phyloP scores from a whole-genome alignment of 35 echinoderm and acorn worm species.

The Apostichopus japonicus region DNA sequence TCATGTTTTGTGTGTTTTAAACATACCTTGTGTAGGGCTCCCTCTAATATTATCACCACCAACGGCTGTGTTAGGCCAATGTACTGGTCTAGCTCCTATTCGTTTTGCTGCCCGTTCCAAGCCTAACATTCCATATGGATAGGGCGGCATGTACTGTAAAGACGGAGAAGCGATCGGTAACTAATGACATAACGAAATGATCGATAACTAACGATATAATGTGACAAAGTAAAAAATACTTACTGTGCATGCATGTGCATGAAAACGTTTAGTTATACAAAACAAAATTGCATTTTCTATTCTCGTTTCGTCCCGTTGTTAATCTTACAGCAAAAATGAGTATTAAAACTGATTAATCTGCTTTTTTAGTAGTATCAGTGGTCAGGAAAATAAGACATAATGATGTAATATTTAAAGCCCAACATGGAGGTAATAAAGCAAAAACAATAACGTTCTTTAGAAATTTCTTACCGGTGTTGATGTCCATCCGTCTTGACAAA shows the following conservation, averaged over 20 bases:
- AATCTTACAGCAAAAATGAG: no score
- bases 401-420: no score
- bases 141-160: background rate
- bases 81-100: background rate
- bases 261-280: background rate
- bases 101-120: background rate
- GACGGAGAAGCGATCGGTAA: background rate
- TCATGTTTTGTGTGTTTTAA: no score
- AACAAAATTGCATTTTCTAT: no score
- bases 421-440: no score
- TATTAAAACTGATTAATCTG: no score
- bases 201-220: no score
- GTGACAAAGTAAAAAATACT: no score
- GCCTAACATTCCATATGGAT: background rate
- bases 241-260: background rate
- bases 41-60: background rate
- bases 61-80: background rate
- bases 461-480: background rate
- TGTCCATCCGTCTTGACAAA: slow-evolving; percentile 70
- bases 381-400: no score
- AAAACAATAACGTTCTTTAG: no score
- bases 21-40: slow-evolving; percentile 1
- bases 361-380: no score
- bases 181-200: background rate
- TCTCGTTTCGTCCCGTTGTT: no score